phyloP scores from a whole-genome alignment of 2,113 vertebrate genomes.

The Thinocorus orbignyianus region DNA sequence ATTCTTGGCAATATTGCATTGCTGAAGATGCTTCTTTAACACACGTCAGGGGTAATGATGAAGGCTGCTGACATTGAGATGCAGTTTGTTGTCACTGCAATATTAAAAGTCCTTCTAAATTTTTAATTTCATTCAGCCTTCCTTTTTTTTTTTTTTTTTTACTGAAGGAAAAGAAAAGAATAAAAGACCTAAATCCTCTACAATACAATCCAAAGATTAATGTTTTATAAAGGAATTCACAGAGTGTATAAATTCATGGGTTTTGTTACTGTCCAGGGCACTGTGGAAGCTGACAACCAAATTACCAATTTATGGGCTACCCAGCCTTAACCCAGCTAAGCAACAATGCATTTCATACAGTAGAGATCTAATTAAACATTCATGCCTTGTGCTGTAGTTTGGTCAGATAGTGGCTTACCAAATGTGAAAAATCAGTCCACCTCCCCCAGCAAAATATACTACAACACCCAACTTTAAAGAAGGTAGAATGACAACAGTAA shows the following conservation, averaged over 20 bases:
- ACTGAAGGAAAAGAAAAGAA: background rate
- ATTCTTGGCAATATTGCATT: background rate
- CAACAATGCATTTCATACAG: background rate
- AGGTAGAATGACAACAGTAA: background rate
- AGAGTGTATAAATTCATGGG: background rate
- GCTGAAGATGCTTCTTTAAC: background rate
- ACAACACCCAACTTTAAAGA: background rate
- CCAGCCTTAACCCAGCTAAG: background rate
- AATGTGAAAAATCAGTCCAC: background rate
- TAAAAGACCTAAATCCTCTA: background rate
- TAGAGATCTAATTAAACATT: background rate
- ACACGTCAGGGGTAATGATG: background rate
- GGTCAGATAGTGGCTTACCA: background rate
- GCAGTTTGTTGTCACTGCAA: background rate
- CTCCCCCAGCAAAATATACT: background rate
- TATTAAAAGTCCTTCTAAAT: background rate
- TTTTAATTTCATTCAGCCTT: conserved; percentile 6
- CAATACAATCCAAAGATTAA: background rate
- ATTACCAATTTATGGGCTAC: conserved; percentile 6
- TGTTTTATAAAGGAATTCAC: conserved; percentile 11
- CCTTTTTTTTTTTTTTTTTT: background rate
- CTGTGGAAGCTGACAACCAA: conserved; percentile 34
- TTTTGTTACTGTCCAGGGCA: conserved; percentile 7
- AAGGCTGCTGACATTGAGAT: background rate
- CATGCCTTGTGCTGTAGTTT: background rate